These are phyloP conservation scores for Nomada fabriciana DNA, from an alignment of 2,888 invertebrate species.

Conservation along the genomic window DNA sequence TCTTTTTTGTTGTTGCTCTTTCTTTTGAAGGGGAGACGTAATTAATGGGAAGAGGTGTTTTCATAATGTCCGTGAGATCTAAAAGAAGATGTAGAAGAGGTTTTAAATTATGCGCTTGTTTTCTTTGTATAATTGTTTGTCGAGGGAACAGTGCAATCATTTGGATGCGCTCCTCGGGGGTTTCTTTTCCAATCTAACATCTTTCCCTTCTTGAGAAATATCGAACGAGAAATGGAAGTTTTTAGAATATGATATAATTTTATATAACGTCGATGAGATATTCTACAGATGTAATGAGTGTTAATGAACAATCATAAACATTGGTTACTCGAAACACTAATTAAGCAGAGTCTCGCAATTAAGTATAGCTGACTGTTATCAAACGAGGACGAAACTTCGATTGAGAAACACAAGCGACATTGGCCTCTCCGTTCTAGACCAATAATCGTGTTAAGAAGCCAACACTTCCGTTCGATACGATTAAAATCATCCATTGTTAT, in stretches of 20 bases:
- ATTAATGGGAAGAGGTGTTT: too few species aligned
- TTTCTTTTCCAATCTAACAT: too few species aligned
- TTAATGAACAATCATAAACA: background rate
- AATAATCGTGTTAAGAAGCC: slow-evolving; percentile 43
- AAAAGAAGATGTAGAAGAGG: too few species aligned
- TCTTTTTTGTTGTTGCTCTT: too few species aligned
- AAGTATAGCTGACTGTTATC: slow-evolving; percentile 50
- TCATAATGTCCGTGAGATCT: too few species aligned
- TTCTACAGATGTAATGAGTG: background rate
- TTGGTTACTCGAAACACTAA: background rate
- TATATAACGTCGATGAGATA: background rate
- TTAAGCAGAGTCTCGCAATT: slow-evolving; percentile 43
- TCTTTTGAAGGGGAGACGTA: too few species aligned
- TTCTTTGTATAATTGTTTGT: too few species aligned
- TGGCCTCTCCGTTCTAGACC: slow-evolving; percentile 62
- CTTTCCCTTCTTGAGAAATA: background rate
- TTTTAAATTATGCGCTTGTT: too few species aligned
- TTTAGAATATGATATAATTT: background rate
- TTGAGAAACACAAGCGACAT: slow-evolving; percentile 67
- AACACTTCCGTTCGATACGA: slow-evolving; percentile 40
- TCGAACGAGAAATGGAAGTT: too few species aligned
- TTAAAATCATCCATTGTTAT: slow-evolving; percentile 46
- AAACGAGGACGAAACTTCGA: slow-evolving; percentile 48
- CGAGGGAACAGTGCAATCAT: too few species aligned
- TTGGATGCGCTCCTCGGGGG: too few species aligned